Percentiles rank a stretch among this genome's conserved stretches.
phyloP scores from a whole-genome alignment of 1,140 invertebrate species.

The Drosophila tristis region DNA sequence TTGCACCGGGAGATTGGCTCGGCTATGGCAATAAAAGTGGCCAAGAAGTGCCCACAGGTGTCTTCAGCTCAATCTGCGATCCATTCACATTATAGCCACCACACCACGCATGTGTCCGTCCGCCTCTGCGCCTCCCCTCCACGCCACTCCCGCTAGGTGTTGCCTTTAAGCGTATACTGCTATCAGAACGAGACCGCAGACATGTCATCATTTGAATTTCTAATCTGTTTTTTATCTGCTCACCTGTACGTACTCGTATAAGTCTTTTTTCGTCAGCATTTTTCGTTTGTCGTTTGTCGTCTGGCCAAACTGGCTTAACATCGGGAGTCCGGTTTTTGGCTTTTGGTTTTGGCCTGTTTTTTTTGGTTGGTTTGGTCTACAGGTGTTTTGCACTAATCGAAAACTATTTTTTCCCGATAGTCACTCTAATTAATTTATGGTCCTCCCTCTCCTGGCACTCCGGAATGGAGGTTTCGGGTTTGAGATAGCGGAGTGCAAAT shows the following conservation, averaged over 20 bases:
- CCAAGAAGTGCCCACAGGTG: constrained; percentile 56
- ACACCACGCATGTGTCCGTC: constrained; percentile 38
- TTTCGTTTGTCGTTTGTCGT: constrained; percentile 24
- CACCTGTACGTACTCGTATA: constrained; percentile 32
- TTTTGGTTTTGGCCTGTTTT: too few relatives aligned
- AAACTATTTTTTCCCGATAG: constrained; percentile 60
- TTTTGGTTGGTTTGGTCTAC: constrained; percentile 53
- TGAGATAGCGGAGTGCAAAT: constrained; percentile 22
- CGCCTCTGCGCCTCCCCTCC: background rate
- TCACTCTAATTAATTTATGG: constrained; percentile 75
- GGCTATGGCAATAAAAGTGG: constrained; percentile 14
- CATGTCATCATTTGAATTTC: constrained; percentile 77
- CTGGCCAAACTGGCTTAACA: constrained; percentile 71
- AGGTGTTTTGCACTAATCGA: constrained; percentile 82
- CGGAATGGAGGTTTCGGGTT: constrained; percentile 27
- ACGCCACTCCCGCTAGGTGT: background rate
- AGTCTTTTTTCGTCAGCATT: constrained; percentile 20
- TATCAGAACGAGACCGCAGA: constrained; percentile 49
- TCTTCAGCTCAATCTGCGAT: constrained; percentile 39
- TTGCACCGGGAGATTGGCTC: constrained; percentile 53
- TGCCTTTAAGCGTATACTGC: constrained; percentile 28
- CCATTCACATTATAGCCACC: constrained; percentile 49
- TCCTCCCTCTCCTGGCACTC: constrained; percentile 47
- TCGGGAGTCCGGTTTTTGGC: constrained; percentile 52
- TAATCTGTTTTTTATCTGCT: constrained; percentile 77